These are phyloP conservation scores for Haemorhous mexicanus DNA, from an alignment of 2,113 vertebrate genomes.

Conservation along the genomic window DNA sequence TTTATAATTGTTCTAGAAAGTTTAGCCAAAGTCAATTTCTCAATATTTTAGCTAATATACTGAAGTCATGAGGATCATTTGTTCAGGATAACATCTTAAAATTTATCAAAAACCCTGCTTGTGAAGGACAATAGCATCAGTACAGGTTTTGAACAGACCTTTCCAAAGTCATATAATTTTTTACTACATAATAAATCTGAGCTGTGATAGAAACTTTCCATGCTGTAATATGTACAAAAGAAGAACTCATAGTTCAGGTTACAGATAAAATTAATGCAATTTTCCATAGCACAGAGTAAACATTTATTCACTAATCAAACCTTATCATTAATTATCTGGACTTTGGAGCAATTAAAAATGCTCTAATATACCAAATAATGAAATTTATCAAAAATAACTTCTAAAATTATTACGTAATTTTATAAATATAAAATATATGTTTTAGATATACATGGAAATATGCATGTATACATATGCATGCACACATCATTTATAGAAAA, in stretches of 20 bases:
- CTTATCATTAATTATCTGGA: background rate
- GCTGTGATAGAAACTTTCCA: background rate
- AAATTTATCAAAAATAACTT: background rate
- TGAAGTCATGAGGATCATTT: background rate
- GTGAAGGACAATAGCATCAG: background rate
- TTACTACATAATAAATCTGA: background rate
- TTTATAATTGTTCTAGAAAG: background rate
- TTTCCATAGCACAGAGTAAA: background rate
- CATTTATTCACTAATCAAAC: background rate
- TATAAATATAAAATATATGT: background rate
- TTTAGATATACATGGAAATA: background rate
- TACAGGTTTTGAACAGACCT: background rate
- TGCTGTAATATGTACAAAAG: background rate
- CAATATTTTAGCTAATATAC: background rate
- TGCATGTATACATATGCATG: rapidly evolving
- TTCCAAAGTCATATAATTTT: background rate
- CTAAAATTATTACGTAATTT: background rate
- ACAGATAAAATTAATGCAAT: background rate
- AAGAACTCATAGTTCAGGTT: background rate
- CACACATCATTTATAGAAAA: background rate
- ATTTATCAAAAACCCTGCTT: background rate
- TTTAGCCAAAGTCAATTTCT: background rate
- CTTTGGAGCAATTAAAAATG: background rate
- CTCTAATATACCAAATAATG: rapidly evolving
- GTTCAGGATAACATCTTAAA: background rate